Conservation (phyloP, 2,113 vertebrate genomes). For the Hepsetus odoe region DNA sequence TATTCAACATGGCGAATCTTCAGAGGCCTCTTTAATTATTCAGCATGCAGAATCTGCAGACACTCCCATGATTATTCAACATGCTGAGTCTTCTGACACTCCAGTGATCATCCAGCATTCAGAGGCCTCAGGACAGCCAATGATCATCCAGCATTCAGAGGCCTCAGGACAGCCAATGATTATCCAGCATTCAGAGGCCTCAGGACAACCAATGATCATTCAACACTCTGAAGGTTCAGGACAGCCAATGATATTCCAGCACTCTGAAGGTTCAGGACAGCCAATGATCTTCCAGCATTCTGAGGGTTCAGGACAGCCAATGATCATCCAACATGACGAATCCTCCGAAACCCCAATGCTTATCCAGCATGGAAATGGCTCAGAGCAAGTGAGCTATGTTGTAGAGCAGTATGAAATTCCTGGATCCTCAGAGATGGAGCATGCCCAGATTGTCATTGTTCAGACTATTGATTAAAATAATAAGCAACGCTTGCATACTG, state of each 20-base stretch:
- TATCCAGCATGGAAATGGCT: slow-evolving; percentile 45
- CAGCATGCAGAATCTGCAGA: slow-evolving; percentile 44
- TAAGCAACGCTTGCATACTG: not conserved
- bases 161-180: slow-evolving; percentile 35
- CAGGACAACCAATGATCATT: slow-evolving; percentile 17
- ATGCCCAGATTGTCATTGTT: slow-evolving; percentile 59
- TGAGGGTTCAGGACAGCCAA: slow-evolving; percentile 40
- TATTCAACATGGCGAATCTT: slow-evolving; percentile 40
- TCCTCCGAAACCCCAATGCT: slow-evolving; percentile 42
- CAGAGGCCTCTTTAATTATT: slow-evolving; percentile 34
- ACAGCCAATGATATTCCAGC: slow-evolving; percentile 10
- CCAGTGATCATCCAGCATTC: slow-evolving; percentile 38
- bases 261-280: slow-evolving; percentile 10
- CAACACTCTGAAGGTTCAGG: slow-evolving; percentile 33
- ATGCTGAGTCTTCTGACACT: not conserved
- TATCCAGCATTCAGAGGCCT: slow-evolving; percentile 28
- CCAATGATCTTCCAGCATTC: slow-evolving; percentile 42
- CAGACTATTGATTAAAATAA: slow-evolving; percentile 52
- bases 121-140: slow-evolving; percentile 20
- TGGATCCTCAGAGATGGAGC: slow-evolving; percentile 47
- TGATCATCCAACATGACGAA: slow-evolving; percentile 42
- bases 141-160: slow-evolving; percentile 48
- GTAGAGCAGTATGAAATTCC: slow-evolving; percentile 58
- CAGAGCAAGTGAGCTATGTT: slow-evolving; percentile 53
- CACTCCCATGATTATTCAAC: slow-evolving; percentile 27